Conservation (phyloP, 2,113 vertebrate genomes). For the Tychaedon coryphoeus region DNA sequence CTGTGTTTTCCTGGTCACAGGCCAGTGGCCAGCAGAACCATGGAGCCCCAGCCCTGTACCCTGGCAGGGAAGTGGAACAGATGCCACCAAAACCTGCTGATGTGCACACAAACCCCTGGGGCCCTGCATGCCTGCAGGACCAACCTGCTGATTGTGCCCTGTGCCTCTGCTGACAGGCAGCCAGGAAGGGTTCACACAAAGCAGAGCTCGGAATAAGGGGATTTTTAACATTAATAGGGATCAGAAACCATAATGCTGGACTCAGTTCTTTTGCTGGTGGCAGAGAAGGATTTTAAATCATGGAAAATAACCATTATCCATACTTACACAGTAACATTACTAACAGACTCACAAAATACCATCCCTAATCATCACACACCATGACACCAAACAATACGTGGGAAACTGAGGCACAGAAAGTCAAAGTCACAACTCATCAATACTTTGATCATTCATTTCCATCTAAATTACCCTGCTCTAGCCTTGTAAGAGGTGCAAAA, state of each 20-base stretch:
- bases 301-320: neutral
- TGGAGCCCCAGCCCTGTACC: neutral
- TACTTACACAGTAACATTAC: neutral
- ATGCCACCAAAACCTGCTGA: neutral
- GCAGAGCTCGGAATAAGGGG: neutral
- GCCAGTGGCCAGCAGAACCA: neutral
- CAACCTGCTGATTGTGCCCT: neutral
- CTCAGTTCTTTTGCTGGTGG: neutral
- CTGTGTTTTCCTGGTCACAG: neutral
- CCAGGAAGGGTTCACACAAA: neutral
- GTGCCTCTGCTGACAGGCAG: neutral
- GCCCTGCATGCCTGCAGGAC: neutral
- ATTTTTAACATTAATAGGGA: neutral
- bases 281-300: neutral
- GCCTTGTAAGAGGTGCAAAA: neutral
- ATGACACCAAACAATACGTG: neutral
- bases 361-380: neutral
- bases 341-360: neutral
- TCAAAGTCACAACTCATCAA: neutral
- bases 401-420: slow-evolving; percentile 5
- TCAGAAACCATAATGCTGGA: neutral
- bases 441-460: neutral
- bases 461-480: neutral
- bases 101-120: neutral
- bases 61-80: neutral